These are phyloP conservation scores for Nineta flava DNA, from an alignment of 2,888 invertebrate species.

Conservation along the genomic window DNA sequence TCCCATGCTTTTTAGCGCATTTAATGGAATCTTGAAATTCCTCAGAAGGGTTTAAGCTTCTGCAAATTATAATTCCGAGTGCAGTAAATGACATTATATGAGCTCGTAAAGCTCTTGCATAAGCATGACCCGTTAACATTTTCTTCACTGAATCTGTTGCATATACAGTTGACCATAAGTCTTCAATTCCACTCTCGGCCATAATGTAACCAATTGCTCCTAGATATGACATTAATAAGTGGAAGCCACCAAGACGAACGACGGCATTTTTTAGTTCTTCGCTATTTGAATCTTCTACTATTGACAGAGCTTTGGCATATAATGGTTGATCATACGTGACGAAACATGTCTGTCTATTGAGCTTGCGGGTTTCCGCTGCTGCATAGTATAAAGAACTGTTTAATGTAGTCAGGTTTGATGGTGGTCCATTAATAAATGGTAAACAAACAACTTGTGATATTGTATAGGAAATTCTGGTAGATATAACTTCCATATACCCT, in stretches of 20 bases:
- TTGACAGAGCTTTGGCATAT: not conserved
- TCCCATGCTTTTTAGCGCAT: too few species aligned
- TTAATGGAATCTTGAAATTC: too few species aligned
- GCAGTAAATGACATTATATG: too few species aligned
- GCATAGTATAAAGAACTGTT: slow-evolving; percentile 1
- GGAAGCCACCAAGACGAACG: not conserved
- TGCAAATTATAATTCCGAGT: too few species aligned
- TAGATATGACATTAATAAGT: not conserved
- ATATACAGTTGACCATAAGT: not conserved
- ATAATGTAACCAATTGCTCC: too few species aligned
- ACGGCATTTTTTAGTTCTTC: not conserved
- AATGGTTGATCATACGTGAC: not conserved
- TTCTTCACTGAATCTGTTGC: not conserved
- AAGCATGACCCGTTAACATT: not conserved
- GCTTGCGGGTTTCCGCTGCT: not conserved
- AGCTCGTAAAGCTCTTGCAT: too few species aligned
- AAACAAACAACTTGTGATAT: too few species aligned
- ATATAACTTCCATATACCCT: too few species aligned
- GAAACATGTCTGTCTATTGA: not conserved
- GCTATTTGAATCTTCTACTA: not conserved
- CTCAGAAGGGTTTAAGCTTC: too few species aligned
- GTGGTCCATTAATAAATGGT: not conserved
- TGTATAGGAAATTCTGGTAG: too few species aligned
- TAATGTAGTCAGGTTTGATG: too few species aligned
- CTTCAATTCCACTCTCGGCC: not conserved